Percentiles rank a stretch among this genome's conserved stretches.
These are phyloP conservation scores for Pantherophis alleghaniensis DNA, from an alignment of 2,797 vertebrate genomes.

Conservation along the genomic window DNA sequence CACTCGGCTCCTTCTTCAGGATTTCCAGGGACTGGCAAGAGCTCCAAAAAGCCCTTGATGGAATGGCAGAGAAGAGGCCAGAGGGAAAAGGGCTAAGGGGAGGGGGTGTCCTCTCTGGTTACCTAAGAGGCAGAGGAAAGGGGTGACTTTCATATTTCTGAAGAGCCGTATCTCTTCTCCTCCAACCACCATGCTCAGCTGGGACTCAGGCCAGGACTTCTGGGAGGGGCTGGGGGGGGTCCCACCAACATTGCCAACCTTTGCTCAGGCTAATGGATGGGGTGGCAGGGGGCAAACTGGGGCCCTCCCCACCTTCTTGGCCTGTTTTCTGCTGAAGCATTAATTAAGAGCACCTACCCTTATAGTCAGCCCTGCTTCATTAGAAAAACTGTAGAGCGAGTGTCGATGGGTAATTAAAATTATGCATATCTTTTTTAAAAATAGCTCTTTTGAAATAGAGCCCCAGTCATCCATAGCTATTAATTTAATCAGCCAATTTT, in stretches of 20 bases:
- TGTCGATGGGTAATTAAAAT: conserved; percentile 54
- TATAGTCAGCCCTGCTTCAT: conserved; percentile 40
- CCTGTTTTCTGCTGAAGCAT: accelerated
- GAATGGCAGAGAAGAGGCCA: not conserved
- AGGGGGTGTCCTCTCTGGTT: not conserved
- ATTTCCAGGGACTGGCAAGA: not conserved
- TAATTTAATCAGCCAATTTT: conserved; percentile 29
- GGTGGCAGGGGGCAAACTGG: not conserved
- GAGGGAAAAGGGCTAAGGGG: not conserved
- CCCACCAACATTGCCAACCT: not conserved
- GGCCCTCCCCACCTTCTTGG: not conserved
- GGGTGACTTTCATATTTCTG: not conserved
- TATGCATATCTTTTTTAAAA: conserved; percentile 49
- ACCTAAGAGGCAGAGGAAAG: not conserved
- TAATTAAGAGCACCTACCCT: conserved; percentile 33
- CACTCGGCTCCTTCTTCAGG: not conserved
- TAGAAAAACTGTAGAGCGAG: conserved; percentile 10
- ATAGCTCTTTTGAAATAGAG: conserved; percentile 40
- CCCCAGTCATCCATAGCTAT: conserved; percentile 28
- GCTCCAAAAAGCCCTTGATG: not conserved
- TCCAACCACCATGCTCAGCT: not conserved
- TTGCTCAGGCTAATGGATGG: not conserved
- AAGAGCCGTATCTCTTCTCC: not conserved
- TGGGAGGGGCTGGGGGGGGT: not conserved
- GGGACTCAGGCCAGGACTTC: not conserved